Conservation (phyloP, 2,113 vertebrate species). For the Serinus canaria region DNA sequence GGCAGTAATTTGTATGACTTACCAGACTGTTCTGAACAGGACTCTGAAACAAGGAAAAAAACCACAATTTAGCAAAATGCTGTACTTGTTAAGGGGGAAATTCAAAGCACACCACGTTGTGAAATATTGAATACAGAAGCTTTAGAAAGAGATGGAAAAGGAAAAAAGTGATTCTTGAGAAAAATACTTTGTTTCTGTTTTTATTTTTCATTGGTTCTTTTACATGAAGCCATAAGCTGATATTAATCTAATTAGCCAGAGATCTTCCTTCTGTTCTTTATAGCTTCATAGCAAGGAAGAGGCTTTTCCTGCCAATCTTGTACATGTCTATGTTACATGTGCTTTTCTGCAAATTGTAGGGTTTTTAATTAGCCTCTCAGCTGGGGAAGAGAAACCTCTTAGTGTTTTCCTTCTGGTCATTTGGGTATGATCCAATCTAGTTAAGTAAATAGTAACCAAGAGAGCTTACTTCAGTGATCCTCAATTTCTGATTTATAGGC, state of each 20-base stretch:
- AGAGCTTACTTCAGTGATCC: background rate
- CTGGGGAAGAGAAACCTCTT: background rate
- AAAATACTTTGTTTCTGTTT: background rate
- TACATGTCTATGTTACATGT: background rate
- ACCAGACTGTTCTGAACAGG: conserved; percentile 56
- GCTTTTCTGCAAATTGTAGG: background rate
- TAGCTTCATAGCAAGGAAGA: background rate
- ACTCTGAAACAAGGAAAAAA: conserved; percentile 57
- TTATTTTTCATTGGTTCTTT: background rate
- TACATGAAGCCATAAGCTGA: background rate
- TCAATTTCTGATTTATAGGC: background rate
- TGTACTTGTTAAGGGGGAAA: conserved; percentile 51
- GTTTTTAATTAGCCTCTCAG: conserved; percentile 35
- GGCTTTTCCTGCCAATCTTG: background rate
- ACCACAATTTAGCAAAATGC: conserved; percentile 54
- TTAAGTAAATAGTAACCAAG: conserved; percentile 32
- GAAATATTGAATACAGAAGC: background rate
- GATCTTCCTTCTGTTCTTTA: background rate
- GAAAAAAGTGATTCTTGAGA: background rate
- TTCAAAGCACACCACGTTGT: conserved; percentile 19
- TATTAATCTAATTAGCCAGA: conserved; percentile 33
- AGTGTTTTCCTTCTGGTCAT: conserved; percentile 27
- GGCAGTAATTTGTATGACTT: conserved; percentile 49
- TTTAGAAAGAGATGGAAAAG: background rate
- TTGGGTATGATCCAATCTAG: conserved; percentile 11